Evolutionary conservation across 2,888 invertebrate species (phyloP).

Genomic region (Thera britannica): DNA sequence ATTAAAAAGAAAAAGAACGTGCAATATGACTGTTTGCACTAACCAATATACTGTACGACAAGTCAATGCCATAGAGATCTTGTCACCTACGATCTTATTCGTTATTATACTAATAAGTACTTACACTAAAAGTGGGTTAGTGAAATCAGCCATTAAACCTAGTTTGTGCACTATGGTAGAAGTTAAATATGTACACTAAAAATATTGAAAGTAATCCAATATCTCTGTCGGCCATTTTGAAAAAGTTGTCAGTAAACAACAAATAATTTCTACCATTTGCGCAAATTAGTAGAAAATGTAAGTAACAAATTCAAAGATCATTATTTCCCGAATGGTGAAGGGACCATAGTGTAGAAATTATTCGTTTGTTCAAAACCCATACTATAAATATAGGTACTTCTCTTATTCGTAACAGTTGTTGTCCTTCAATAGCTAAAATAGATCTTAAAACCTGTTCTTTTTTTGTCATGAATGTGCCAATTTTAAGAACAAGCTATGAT

Average conservation of each 20-base stretch:
- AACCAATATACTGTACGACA: background rate
- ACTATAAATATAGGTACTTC: conserved; percentile 11
- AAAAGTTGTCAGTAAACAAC: background rate
- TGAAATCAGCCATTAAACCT: background rate
- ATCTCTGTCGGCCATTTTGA: background rate
- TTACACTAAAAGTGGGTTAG: background rate
- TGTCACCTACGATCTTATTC: background rate
- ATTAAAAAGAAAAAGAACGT: background rate
- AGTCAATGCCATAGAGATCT: background rate
- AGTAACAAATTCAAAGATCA: conserved; percentile 11
- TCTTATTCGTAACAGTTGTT: background rate
- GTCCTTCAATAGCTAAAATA: background rate
- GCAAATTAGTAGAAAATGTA: conserved; percentile 14
- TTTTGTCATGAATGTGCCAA: background rate
- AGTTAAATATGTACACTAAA: background rate
- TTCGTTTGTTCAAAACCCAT: conserved; percentile 35
- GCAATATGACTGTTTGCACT: background rate
- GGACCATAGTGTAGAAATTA: conserved; percentile 36
- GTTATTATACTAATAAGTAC: too few species aligned
- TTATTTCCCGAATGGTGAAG: conserved; percentile 32
- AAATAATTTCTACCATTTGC: conserved; percentile 13
- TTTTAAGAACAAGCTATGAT: background rate
- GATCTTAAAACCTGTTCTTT: background rate
- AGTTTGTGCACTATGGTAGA: conserved; percentile 13
- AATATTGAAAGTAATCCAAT: background rate